phyloP scores from a whole-genome alignment of 1,140 invertebrate genomes.

The Heliconius melpomene region DNA sequence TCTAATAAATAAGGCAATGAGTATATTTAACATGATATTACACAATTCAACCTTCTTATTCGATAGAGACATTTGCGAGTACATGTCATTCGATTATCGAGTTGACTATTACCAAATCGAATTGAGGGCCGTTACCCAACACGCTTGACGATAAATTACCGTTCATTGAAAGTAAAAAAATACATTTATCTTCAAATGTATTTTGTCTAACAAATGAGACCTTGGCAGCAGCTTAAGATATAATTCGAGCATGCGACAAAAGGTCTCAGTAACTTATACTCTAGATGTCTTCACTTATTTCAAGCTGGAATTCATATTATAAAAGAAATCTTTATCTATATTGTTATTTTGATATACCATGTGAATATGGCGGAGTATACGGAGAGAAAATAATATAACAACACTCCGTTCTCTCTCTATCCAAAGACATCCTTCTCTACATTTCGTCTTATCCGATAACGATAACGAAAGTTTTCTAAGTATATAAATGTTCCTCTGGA shows the following conservation, averaged over 20 bases:
- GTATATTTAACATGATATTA: background rate
- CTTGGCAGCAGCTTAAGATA: background rate
- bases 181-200: background rate
- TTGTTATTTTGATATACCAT: too few relatives aligned
- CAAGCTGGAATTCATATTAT: too few relatives aligned
- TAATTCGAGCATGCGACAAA: background rate
- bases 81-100: slow-evolving; percentile 41
- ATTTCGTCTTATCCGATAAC: too few relatives aligned
- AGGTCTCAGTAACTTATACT: background rate
- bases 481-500: too few relatives aligned
- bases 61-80: slow-evolving; percentile 36
- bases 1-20: background rate
- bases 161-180: slow-evolving; percentile 2
- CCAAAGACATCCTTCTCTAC: too few relatives aligned
- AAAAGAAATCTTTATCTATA: too few relatives aligned
- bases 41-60: background rate
- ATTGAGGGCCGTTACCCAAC: slow-evolving; percentile 21
- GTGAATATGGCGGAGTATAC: too few relatives aligned
- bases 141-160: slow-evolving; percentile 4
- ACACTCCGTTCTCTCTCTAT: too few relatives aligned
- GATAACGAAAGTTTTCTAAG: too few relatives aligned
- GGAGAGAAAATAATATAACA: too few relatives aligned
- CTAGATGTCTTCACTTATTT: too few relatives aligned
- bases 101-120: slow-evolving; percentile 38
- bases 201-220: background rate